Percentiles rank a stretch among this genome's conserved stretches.
Evolutionary conservation across 2,113 vertebrate genomes (phyloP).

Genomic region (Apeltes quadracus): DNA sequence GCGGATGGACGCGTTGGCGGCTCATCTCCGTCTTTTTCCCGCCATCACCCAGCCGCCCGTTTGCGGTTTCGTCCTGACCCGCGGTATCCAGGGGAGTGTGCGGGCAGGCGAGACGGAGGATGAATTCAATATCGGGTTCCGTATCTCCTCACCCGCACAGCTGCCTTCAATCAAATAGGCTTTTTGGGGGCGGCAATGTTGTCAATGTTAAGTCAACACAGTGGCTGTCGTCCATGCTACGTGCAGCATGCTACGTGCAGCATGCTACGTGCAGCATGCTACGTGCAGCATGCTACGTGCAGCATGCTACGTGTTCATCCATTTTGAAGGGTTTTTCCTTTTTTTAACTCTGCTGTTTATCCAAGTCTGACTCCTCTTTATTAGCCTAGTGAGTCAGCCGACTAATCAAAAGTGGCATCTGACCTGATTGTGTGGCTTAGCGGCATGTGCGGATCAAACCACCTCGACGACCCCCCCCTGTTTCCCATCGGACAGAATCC

Average conservation of each 20-base stretch:
- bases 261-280: neutral
- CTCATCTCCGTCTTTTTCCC: neutral
- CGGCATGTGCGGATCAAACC: conserved; percentile 28
- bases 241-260: neutral
- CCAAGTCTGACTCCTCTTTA: neutral
- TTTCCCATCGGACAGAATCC: conserved; percentile 13
- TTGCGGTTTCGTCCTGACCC: neutral
- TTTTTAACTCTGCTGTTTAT: conserved; percentile 12
- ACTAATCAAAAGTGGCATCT: conserved; percentile 73
- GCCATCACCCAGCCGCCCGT: neutral
- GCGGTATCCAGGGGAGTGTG: conserved; percentile 9
- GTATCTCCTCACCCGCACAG: conserved; percentile 44
- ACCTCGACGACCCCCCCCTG: neutral
- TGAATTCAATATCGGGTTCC: conserved; percentile 58
- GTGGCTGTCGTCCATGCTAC: neutral
- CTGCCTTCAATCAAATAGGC: conserved; percentile 56
- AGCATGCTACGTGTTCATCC: neutral
- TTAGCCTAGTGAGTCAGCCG: conserved; percentile 12
- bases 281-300: neutral
- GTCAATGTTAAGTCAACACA: neutral
- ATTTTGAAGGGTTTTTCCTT: conserved; percentile 1
- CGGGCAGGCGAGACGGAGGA: conserved; percentile 12
- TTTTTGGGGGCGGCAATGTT: conserved; percentile 37
- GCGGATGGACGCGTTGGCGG: neutral
- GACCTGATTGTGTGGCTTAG: conserved; percentile 71